Conservation (phyloP, 1,140 invertebrate genomes). For the Drosophila lacertosa region DNA sequence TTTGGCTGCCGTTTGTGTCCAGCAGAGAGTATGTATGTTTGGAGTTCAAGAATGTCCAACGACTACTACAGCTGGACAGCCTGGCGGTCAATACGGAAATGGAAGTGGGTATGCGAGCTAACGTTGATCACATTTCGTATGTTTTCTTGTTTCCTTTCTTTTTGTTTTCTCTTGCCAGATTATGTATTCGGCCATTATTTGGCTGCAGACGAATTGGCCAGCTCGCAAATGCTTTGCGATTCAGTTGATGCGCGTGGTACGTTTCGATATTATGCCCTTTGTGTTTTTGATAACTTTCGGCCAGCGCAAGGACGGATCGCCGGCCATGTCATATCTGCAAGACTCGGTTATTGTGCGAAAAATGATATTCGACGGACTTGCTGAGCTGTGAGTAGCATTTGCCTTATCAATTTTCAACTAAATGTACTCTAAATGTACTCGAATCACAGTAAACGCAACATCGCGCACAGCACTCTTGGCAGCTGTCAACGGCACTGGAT, state of each 20-base stretch:
- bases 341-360: neutral
- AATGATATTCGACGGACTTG: neutral
- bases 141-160: too few species aligned
- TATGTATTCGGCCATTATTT: slow-evolving; percentile 3
- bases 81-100: slow-evolving; percentile 36
- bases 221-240: neutral
- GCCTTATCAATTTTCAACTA: too few species aligned
- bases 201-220: slow-evolving; percentile 25
- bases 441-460: neutral
- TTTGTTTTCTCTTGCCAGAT: neutral
- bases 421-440: too few species aligned
- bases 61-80: neutral
- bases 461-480: too few species aligned
- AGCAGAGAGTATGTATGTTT: slow-evolving; percentile 7
- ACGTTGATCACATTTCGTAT: too few species aligned
- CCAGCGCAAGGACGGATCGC: neutral
- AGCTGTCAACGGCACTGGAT: neutral
- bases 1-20: slow-evolving; percentile 2
- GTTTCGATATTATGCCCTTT: slow-evolving; percentile 23
- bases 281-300: neutral
- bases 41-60: neutral
- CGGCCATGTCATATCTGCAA: neutral
- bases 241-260: neutral
- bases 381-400: neutral
- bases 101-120: slow-evolving; percentile 18